A percentile compares a stretch with the other conserved stretches of the same genome.
phyloP scores from a whole-genome alignment of 2,797 vertebrate species.

The Neoniphon sammara region DNA sequence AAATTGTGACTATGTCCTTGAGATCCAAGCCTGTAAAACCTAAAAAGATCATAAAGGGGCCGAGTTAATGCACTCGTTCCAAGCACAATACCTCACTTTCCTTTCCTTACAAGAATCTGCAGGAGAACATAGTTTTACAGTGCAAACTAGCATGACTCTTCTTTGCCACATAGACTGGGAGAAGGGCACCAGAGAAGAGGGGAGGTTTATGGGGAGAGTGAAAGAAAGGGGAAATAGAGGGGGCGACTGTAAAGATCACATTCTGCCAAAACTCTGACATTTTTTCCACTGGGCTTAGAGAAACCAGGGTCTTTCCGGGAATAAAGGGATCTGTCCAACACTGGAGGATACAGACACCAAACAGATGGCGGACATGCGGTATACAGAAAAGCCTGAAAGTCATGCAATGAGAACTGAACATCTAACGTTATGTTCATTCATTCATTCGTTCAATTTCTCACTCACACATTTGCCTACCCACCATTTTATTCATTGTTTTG shows the following conservation, averaged over 20 bases:
- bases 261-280: slow-evolving; percentile 64
- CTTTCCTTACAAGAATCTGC: slow-evolving; percentile 32
- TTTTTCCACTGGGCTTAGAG: slow-evolving; percentile 68
- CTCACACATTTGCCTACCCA: slow-evolving; percentile 11
- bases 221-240: slow-evolving; percentile 48
- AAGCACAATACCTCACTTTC: slow-evolving; percentile 5
- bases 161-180: slow-evolving; percentile 39
- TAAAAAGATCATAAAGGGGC: not conserved
- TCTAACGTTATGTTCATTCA: slow-evolving; percentile 28
- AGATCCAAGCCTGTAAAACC: not conserved
- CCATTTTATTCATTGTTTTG: slow-evolving; percentile 26
- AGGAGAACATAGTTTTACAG: slow-evolving; percentile 35
- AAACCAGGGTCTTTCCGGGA: slow-evolving; percentile 66
- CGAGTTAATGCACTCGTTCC: slow-evolving; percentile 7
- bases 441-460: slow-evolving; percentile 37
- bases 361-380: slow-evolving; percentile 63
- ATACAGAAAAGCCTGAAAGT: slow-evolving; percentile 31
- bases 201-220: slow-evolving; percentile 48
- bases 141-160: slow-evolving; percentile 6
- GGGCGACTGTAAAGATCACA: slow-evolving; percentile 53
- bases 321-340: slow-evolving; percentile 49
- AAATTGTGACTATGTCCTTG: no score
- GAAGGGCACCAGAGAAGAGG: slow-evolving; percentile 27
- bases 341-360: slow-evolving; percentile 56
- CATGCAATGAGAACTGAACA: slow-evolving; percentile 13